A percentile compares a stretch with the other conserved stretches of the same genome.
Conservation (phyloP, 2,113 vertebrate genomes). For the Clarias magur region DNA sequence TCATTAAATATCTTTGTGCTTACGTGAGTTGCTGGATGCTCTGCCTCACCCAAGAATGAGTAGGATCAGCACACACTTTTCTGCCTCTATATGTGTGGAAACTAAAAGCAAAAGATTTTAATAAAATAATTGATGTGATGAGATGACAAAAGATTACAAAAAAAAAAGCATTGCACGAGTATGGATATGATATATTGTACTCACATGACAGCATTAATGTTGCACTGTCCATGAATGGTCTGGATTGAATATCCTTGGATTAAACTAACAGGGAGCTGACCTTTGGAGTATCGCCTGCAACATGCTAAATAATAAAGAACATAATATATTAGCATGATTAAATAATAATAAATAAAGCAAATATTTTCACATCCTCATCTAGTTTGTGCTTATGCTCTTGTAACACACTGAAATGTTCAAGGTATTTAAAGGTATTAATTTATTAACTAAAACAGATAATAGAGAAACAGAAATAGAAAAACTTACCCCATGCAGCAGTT, state of each 20-base stretch:
- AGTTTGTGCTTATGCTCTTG: not conserved
- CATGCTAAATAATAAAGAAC: conserved; percentile 53
- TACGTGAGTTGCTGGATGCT: conserved; percentile 60
- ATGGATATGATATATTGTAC: not conserved
- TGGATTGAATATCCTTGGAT: conserved; percentile 68
- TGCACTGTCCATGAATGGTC: conserved; percentile 46
- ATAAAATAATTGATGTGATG: not conserved
- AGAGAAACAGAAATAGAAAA: conserved; percentile 3
- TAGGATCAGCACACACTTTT: conserved; percentile 60
- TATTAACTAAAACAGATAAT: not conserved
- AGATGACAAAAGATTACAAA: not conserved
- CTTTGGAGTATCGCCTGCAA: conserved; percentile 57
- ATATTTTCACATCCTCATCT: not conserved
- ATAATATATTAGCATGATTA: not conserved
- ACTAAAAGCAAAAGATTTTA: conserved; percentile 46
- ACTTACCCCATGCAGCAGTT: conserved; percentile 55
- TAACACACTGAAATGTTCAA: not conserved
- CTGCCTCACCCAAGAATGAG: conserved; percentile 61
- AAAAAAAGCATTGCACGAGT: not conserved
- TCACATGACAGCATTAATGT: conserved; percentile 62
- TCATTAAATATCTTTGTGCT: not conserved
- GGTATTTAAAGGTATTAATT: not conserved
- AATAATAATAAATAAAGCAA: not conserved
- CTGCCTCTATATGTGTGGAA: conserved; percentile 59
- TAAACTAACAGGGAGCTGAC: fast-evolving